Base-by-base conservation (phyloP, 2,797 vertebrate species). In the Carapus acus region DNA sequence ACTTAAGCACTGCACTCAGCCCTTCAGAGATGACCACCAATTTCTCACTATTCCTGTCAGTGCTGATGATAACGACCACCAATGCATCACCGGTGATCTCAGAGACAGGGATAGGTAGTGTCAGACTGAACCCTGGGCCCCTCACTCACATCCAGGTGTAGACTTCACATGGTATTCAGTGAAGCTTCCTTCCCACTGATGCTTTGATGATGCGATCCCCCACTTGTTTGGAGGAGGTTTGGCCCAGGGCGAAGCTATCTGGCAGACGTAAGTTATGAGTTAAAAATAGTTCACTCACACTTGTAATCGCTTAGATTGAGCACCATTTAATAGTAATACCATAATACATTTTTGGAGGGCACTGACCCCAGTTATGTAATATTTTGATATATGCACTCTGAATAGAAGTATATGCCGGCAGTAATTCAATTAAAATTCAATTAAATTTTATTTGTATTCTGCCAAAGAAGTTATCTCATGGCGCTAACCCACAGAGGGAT, bases 41-140 rank as follows among this genome's bases (percentile, higher is more conserved):
- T 49, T 94, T 97, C 77, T 91, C 93, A 57, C 91, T 92, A 8
- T 89, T 91, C 3, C 79, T 94, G 24, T 91, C 93, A 11, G 83
- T 92, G 6, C 85, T 94, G 65, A 91, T 87, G 1, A 17, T 86
- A 2, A 85, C 85, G 55, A 91, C 86, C 1, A 90, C 90, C 34
- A 85, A 63, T 64, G 34, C 83, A 55, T 92, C 91, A 41, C 88
- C 91, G 7, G 78, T 88, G 31, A 49, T 87, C 22, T 85, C 88
- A 44, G 85, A 86, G 20, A 78, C 83, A 2, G 85, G 85, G 23
- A 73, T 88, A 1, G 77, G 81, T 53, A 86, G 74, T 18, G 78
- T 79, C 69, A 69, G 72, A 72, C 75, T 83, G 17, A 80, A 87
- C 24, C 69, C 83, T 4, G 82, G 82, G n/a, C 78, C 85, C 15